Evolutionary conservation across 2,888 invertebrate genomes (phyloP).

Genomic region (Tinea pellionella): DNA sequence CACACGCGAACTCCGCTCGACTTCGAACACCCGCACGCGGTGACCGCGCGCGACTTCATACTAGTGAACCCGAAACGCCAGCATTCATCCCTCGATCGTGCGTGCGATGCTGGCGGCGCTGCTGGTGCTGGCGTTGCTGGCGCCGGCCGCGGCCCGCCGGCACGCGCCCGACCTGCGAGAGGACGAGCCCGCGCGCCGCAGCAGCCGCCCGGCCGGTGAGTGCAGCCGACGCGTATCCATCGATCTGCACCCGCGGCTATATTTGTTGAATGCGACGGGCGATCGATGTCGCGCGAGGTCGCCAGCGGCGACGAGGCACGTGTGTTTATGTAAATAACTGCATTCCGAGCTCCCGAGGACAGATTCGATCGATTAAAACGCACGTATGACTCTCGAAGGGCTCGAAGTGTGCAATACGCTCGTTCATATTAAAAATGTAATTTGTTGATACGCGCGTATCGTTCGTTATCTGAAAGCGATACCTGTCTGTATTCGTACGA

Average conservation of each 20-base stretch:
- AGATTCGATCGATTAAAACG: slow-evolving; percentile 32
- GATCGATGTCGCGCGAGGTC: slow-evolving; percentile 13
- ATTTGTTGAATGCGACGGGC: slow-evolving; percentile 18
- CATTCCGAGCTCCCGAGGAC: slow-evolving; percentile 34
- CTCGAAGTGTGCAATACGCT: slow-evolving; percentile 18
- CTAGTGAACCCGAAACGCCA: slow-evolving; percentile 61
- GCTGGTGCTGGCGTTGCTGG: slow-evolving; percentile 50
- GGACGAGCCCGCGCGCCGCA: slow-evolving; percentile 75
- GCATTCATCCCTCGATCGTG: slow-evolving; percentile 28
- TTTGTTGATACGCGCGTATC: slow-evolving; percentile 23
- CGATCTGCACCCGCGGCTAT: slow-evolving; percentile 22
- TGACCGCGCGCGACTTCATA: slow-evolving; percentile 42
- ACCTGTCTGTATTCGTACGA: slow-evolving; percentile 29
- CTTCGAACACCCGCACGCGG: slow-evolving; percentile 31
- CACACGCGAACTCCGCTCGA: slow-evolving; percentile 34
- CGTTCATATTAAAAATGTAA: slow-evolving; percentile 26
- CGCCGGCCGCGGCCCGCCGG: slow-evolving; percentile 54
- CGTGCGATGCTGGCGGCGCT: slow-evolving; percentile 50
- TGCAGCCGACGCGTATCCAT: slow-evolving; percentile 26
- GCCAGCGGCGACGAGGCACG: slow-evolving; percentile 23
- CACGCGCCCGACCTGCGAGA: slow-evolving; percentile 74
- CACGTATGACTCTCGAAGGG: slow-evolving; percentile 21
- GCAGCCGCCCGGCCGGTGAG: slow-evolving; percentile 76
- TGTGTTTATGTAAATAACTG: slow-evolving; percentile 51
- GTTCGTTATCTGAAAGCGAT: slow-evolving; percentile 44